Evolutionary conservation across 2,797 vertebrate species (phyloP).

Genomic region (Sebastes umbrosus): DNA sequence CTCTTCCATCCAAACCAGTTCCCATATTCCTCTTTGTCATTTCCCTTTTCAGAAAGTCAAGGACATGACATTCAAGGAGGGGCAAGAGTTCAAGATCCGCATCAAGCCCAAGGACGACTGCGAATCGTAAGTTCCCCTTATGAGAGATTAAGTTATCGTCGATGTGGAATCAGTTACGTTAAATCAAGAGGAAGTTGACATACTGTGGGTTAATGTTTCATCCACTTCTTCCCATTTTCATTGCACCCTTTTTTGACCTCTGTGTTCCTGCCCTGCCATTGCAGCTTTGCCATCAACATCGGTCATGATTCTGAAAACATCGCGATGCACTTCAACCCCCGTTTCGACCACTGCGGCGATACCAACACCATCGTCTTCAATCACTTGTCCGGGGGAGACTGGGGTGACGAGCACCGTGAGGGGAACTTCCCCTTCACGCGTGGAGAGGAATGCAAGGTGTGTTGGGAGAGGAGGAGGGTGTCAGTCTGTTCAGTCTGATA

Average conservation of each 20-base stretch:
- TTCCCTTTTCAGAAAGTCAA: constrained; percentile 59
- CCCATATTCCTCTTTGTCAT: not conserved
- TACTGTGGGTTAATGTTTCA: not conserved
- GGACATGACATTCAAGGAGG: constrained; percentile 78
- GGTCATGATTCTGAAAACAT: constrained; percentile 71
- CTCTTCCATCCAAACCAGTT: not conserved
- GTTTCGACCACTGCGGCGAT: constrained; percentile 49
- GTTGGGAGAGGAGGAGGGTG: not conserved
- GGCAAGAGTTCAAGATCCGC: constrained; percentile 78
- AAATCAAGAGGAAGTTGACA: not conserved
- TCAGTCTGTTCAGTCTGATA: not conserved
- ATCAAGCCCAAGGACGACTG: constrained; percentile 52
- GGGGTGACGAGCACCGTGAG: constrained; percentile 62
- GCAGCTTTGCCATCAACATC: constrained; percentile 83
- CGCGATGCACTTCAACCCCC: constrained; percentile 83
- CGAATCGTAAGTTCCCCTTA: constrained; percentile 15
- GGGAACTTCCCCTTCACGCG: constrained; percentile 69
- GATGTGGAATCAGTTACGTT: not conserved
- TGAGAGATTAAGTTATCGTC: not conserved
- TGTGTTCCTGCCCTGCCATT: not conserved
- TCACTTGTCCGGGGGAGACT: constrained; percentile 66
- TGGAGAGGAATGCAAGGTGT: constrained; percentile 79
- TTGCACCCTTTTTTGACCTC: not conserved
- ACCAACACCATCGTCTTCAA: constrained; percentile 70
- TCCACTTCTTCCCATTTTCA: not conserved